Base-by-base conservation (phyloP, 2,113 vertebrate genomes). In the Hepsetus odoe region DNA sequence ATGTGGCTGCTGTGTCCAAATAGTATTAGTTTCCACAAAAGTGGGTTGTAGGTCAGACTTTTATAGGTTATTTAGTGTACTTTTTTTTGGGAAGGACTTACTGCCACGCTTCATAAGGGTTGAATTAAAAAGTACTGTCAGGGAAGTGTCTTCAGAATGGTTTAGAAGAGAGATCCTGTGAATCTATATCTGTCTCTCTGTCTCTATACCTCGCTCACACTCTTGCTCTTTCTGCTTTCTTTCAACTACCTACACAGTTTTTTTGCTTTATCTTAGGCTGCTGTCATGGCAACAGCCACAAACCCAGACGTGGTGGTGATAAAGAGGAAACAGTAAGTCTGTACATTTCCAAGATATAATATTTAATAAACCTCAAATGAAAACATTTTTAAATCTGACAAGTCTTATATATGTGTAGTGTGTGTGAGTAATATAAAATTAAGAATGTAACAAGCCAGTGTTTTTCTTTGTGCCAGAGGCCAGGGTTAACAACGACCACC, bases 241-340 rank as follows among this genome's bases (percentile, higher is more conserved):
- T 33, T 77, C 65, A 20, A 11, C 14, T 42, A 1, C 51, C 16
- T 5, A 0, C 51, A 5, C n/a, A n/a, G n/a, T n/a, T n/a, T n/a
- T n/a, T n/a, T n/a, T 10, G 14, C 30, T 26, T 1, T 14, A 14
- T 40, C 55, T 5, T 49, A 7, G 20, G 12, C 20, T 33, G n/a
- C 70, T 6, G 28, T 72, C 69, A 72, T 66, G 32, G 58, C 44
- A 65, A 76, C 58, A 65, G n/a, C 28, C 22, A n/a, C 13, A 46
- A 46, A 58, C 49, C 14, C 20, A 28, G 13, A 42, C 32, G 42
- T 38, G 4, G 24, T 3, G 40, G 46, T 16, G 5, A 42, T 64
- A 69, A 44, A 6, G 32, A 24, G 28, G 14, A 30, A 56, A 30
- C 33, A 35, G 62, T 38, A 40, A 55, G 28, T 76, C 38, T 35